phyloP scores from a whole-genome alignment of 2,797 vertebrate species.

The Neosalanx taihuensis region DNA sequence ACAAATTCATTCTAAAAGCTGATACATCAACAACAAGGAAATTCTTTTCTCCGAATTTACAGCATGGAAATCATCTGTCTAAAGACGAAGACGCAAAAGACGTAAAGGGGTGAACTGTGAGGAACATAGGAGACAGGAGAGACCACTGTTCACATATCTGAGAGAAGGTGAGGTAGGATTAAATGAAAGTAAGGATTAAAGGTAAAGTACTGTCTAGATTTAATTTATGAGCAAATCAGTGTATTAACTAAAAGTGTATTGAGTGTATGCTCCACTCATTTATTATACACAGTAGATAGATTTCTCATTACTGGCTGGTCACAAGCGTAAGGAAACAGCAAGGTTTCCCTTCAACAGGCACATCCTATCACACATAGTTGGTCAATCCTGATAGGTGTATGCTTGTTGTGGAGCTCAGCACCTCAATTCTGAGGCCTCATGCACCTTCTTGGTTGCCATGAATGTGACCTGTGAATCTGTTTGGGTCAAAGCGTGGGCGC shows the following conservation, averaged over 20 bases:
- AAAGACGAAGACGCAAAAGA: conserved; percentile 26
- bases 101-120: conserved; percentile 56
- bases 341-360: background rate
- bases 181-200: conserved; percentile 48
- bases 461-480: conserved; percentile 55
- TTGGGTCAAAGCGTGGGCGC: conserved; percentile 61
- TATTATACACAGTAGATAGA: conserved; percentile 24
- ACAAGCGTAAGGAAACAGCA: conserved; percentile 10
- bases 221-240: conserved; percentile 56
- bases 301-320: background rate
- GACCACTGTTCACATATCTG: conserved; percentile 46
- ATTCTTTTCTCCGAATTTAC: conserved; percentile 33
- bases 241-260: conserved; percentile 19
- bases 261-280: conserved; percentile 41
- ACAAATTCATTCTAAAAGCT: no score
- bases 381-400: background rate
- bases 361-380: background rate
- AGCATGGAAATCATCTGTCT: conserved; percentile 35
- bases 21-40: conserved; percentile 10
- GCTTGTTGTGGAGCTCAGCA: conserved; percentile 32
- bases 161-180: conserved; percentile 37
- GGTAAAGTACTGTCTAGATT: conserved; percentile 58
- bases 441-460: conserved; percentile 46
- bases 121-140: conserved; percentile 44
- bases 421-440: conserved; percentile 41